Percentiles rank a stretch among this genome's conserved stretches.
These are phyloP conservation scores for Ptychodera flava DNA, from an alignment of 35 echinoderm and acorn worm species.

Conservation along the genomic window DNA sequence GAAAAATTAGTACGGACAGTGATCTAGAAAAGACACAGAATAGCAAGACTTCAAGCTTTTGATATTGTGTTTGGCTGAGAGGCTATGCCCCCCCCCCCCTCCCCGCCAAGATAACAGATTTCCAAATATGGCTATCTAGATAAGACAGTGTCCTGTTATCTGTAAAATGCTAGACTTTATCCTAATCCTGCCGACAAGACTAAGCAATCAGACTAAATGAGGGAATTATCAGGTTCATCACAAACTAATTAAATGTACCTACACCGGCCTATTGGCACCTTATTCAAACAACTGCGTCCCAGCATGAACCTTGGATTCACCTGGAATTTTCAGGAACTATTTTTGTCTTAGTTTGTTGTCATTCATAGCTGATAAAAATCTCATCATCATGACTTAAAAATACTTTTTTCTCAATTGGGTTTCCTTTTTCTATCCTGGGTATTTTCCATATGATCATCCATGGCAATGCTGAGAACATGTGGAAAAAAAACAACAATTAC, in stretches of 20 bases:
- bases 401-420: no score
- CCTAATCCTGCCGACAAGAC: neutral
- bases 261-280: neutral
- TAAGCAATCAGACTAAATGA: neutral
- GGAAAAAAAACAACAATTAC: no score
- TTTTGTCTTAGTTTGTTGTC: no score
- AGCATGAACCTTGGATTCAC: no score
- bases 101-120: neutral
- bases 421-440: no score
- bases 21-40: no score
- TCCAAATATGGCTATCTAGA: neutral
- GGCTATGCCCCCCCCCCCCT: neutral
- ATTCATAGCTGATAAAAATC: no score
- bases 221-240: neutral
- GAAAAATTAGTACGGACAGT: no score
- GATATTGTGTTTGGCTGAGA: neutral
- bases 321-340: no score
- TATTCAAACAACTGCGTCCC: neutral
- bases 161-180: neutral
- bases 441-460: no score
- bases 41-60: conserved; percentile 5
- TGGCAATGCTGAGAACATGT: no score
- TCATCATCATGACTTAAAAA: no score
- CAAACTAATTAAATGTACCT: neutral
- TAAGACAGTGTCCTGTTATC: neutral